Evolutionary conservation across 2,113 vertebrate species (phyloP).

Genomic region (Nothoprocta perdicaria): DNA sequence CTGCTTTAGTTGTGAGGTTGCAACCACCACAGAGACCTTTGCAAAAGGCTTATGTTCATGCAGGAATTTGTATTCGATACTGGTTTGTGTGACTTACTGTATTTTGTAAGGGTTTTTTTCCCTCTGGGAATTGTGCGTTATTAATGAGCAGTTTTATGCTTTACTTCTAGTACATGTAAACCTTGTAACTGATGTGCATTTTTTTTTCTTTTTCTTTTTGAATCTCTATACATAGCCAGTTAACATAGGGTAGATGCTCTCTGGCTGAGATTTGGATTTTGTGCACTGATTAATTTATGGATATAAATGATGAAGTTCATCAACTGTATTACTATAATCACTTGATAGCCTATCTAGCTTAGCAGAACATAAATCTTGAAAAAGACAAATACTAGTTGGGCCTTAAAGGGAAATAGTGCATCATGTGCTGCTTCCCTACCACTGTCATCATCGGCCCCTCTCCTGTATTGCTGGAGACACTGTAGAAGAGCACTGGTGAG

Average conservation of each 20-base stretch:
- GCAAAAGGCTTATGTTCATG: slow-evolving; percentile 52
- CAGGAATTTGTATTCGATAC: slow-evolving; percentile 56
- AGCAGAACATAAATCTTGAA: not conserved
- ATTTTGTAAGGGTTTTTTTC: slow-evolving; percentile 63
- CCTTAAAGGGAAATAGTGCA: slow-evolving; percentile 21
- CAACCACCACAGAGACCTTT: not conserved
- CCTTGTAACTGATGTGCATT: slow-evolving; percentile 13
- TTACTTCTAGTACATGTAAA: slow-evolving; percentile 35
- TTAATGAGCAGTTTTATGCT: slow-evolving; percentile 73
- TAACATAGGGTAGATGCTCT: slow-evolving; percentile 18
- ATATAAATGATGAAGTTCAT: slow-evolving; percentile 5
- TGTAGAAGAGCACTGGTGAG: not conserved
- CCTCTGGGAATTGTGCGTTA: slow-evolving; percentile 70
- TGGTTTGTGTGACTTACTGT: slow-evolving; percentile 59
- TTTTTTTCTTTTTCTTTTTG: slow-evolving; percentile 12
- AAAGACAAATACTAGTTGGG: not conserved
- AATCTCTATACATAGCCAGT: slow-evolving; percentile 17
- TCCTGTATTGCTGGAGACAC: not conserved
- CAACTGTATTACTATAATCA: not conserved
- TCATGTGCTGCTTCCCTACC: fast-evolving
- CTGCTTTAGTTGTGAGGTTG: slow-evolving; percentile 44
- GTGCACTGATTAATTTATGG: slow-evolving; percentile 43
- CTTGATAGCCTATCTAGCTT: not conserved
- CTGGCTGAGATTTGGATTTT: slow-evolving; percentile 45
- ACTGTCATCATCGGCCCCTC: not conserved